A percentile compares a stretch with the other conserved stretches of the same genome.
These are phyloP conservation scores for Caenorhabditis uteleia DNA, from an alignment of 2,888 invertebrate genomes.

Conservation along the genomic window DNA sequence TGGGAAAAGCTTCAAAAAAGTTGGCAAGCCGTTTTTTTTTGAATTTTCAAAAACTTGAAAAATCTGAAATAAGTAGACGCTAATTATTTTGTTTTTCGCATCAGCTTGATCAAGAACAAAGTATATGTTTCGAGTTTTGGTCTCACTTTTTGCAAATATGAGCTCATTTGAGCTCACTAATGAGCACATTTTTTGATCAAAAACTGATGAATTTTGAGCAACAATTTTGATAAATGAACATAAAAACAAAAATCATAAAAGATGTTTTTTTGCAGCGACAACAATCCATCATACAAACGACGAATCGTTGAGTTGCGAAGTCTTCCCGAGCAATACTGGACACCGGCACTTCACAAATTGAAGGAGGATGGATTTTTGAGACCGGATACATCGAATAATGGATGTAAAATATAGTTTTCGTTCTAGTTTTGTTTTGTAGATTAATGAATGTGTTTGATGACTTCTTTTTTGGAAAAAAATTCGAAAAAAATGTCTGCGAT, in stretches of 20 bases:
- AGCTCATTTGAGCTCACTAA: no score
- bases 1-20: no score
- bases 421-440: no score
- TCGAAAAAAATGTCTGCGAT: no score
- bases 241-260: not conserved
- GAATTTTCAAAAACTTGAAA: not conserved
- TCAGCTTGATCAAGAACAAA: no score
- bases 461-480: no score
- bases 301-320: slow-evolving; percentile 57
- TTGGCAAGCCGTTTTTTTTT: not conserved
- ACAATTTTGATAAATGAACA: not conserved
- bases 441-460: no score
- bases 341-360: slow-evolving; percentile 59
- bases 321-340: slow-evolving; percentile 63
- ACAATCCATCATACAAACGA: slow-evolving; percentile 61
- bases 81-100: no score
- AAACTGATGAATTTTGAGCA: no score
- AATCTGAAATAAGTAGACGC: not conserved
- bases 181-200: no score
- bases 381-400: not conserved
- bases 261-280: slow-evolving; percentile 42
- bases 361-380: slow-evolving; percentile 56
- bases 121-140: no score
- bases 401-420: slow-evolving; percentile 6
- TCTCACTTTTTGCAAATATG: no score